Percentiles rank a stretch among this genome's conserved stretches.
phyloP scores from a whole-genome alignment of 2,888 invertebrate genomes.

The Azorinus chamasolen region DNA sequence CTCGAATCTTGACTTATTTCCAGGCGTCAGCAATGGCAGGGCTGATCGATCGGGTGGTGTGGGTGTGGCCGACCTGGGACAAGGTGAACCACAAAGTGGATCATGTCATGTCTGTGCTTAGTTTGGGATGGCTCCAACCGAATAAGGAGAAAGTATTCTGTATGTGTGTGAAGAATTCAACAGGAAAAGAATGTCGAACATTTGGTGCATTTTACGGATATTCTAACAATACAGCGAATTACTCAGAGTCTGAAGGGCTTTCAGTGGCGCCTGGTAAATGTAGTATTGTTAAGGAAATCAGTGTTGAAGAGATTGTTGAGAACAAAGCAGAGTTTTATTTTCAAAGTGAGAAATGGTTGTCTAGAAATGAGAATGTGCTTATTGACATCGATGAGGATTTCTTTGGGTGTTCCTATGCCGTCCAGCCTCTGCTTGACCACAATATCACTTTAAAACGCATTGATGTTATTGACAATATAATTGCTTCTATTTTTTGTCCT shows the following conservation, averaged over 20 bases:
- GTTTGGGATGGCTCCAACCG: constrained; percentile 55
- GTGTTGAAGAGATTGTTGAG: constrained; percentile 71
- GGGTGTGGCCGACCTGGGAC: constrained; percentile 82
- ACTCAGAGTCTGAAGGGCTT: constrained; percentile 17
- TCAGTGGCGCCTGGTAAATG: constrained; percentile 58
- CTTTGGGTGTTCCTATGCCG: constrained; percentile 76
- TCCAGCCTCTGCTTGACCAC: constrained; percentile 63
- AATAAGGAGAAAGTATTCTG: constrained; percentile 54
- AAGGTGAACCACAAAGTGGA: constrained; percentile 54
- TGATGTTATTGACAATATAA: constrained; percentile 56
- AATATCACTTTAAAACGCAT: constrained; percentile 58
- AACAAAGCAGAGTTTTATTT: constrained; percentile 59
- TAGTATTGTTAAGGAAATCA: constrained; percentile 51
- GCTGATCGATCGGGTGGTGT: constrained; percentile 74
- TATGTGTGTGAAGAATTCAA: constrained; percentile 56
- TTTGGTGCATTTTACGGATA: background rate
- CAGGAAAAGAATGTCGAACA: constrained; percentile 31
- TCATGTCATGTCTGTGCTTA: constrained; percentile 47
- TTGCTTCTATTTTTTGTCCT: constrained; percentile 73
- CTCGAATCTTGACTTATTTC: constrained; percentile 19
- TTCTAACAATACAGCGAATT: too few species aligned
- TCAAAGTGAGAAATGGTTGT: constrained; percentile 44
- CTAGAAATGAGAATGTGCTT: constrained; percentile 58
- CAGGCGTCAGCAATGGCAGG: constrained; percentile 77
- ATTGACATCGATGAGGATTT: constrained; percentile 82